Evolutionary conservation across 2,113 vertebrate genomes (phyloP), one percentile per base, ranked within the genome.

Genomic region (Naja naja): DNA sequence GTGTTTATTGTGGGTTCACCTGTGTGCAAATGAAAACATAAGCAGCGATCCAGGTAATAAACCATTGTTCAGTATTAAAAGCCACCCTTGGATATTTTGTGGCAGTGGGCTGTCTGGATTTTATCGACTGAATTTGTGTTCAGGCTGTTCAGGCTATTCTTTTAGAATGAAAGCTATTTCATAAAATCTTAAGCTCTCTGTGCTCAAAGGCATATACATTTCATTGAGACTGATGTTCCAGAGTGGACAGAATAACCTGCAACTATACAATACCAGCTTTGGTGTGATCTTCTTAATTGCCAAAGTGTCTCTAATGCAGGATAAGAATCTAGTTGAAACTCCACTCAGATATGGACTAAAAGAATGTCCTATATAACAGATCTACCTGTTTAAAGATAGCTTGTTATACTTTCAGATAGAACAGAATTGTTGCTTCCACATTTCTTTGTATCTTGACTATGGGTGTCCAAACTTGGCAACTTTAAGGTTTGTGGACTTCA

Each of bases 201-300:
- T 10, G 45, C n/a, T 69, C 10, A 64, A 39, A 93, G 91, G 0
- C 81, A 45, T 81, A 22, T 25, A 45, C 47, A 85, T 94, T 58
- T 45, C 16, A 92, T 47, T 34, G 56, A 93, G 58, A 88, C 91
- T 92, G 88, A 92, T 60, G 34, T 7, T 92, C 49, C 88, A 94
- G 56, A 12, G 52, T 8, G 49, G 89, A 91, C 20, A 10, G 55
- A 87, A 91, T 45, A 89, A 27, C 22, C n/a, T 91, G 3, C 1
- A 64, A 34, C 64, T 34, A 88, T 30, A 86, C 1, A 55, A 18
- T 87, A 92, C 16, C 16, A 90, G 4, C 1, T 60, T 92, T 86
- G 54, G 88, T 20, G 25, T 87, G 85, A 93, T 89, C 20, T 11
- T 0, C 0, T 74, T 14, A 92, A 93, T 91, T 89, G 22, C 56